Evolutionary conservation across 2,113 vertebrate genomes (phyloP).

Genomic region (Recurvirostra avosetta): DNA sequence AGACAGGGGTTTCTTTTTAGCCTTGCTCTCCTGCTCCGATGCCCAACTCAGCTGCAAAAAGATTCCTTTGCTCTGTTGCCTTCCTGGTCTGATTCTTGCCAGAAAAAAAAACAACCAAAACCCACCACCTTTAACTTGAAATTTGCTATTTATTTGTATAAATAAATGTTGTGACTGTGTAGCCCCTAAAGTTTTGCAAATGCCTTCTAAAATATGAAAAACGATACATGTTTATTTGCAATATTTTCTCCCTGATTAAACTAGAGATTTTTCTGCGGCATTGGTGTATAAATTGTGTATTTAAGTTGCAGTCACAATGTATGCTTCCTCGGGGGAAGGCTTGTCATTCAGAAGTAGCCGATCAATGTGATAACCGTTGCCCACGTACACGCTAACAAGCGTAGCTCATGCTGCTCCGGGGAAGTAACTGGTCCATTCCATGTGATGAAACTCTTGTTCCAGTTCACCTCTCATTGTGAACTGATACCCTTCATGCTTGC

Average conservation of each 20-base stretch:
- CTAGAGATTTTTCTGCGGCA: not conserved
- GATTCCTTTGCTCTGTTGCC: not conserved
- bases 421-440: not conserved
- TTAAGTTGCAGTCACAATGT: not conserved
- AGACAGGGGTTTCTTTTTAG: not conserved
- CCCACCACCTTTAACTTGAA: not conserved
- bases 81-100: not conserved
- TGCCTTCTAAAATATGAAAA: not conserved
- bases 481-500: not conserved
- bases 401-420: fast-evolving
- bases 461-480: not conserved
- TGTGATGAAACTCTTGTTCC: not conserved
- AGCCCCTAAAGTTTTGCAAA: not conserved
- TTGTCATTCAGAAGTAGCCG: not conserved
- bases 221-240: fast-evolving
- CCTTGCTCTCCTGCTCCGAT: not conserved
- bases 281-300: not conserved
- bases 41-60: not conserved
- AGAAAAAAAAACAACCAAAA: not conserved
- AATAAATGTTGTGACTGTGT: not conserved
- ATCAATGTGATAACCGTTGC: not conserved
- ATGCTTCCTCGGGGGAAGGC: not conserved
- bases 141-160: not conserved
- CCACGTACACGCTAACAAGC: fast-evolving
- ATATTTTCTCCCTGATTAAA: not conserved